Percentiles rank a stretch among this genome's conserved stretches.
These are phyloP conservation scores for Corythornis vintsioides DNA, from an alignment of 2,113 vertebrate genomes.

Conservation along the genomic window DNA sequence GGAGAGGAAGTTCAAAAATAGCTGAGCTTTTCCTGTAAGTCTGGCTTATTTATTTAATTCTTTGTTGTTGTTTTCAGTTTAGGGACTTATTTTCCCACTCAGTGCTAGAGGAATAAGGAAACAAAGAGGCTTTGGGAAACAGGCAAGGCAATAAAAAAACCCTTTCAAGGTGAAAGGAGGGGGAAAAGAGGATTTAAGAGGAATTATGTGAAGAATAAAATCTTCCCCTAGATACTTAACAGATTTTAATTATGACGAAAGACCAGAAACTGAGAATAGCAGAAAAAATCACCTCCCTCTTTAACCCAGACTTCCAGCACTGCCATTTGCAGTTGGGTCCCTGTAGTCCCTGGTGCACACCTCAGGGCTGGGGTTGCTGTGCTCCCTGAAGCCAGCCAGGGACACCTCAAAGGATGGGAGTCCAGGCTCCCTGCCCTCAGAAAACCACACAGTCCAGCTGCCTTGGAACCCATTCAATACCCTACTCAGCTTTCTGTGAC, in stretches of 20 bases:
- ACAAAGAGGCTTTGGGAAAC: not conserved
- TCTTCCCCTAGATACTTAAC: not conserved
- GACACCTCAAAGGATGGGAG: not conserved
- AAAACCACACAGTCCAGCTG: not conserved
- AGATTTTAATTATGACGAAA: not conserved
- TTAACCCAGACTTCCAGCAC: not conserved
- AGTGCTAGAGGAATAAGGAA: not conserved
- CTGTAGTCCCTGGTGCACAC: not conserved
- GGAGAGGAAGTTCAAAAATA: conserved; percentile 69
- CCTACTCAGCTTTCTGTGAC: not conserved
- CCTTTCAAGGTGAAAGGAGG: not conserved
- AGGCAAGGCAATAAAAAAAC: not conserved
- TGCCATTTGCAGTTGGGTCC: not conserved
- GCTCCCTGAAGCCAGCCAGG: not conserved
- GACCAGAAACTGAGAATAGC: not conserved
- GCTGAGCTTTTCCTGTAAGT: conserved; percentile 48
- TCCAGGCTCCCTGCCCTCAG: not conserved
- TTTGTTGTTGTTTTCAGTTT: not conserved
- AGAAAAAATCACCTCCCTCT: not conserved
- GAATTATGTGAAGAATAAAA: not conserved
- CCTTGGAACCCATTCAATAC: not conserved
- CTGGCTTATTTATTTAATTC: conserved; percentile 24
- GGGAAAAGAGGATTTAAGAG: not conserved
- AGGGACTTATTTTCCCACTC: not conserved
- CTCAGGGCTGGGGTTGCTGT: not conserved